phyloP scores from a whole-genome alignment of 2,888 invertebrate species.

The Drosophila affinis region DNA sequence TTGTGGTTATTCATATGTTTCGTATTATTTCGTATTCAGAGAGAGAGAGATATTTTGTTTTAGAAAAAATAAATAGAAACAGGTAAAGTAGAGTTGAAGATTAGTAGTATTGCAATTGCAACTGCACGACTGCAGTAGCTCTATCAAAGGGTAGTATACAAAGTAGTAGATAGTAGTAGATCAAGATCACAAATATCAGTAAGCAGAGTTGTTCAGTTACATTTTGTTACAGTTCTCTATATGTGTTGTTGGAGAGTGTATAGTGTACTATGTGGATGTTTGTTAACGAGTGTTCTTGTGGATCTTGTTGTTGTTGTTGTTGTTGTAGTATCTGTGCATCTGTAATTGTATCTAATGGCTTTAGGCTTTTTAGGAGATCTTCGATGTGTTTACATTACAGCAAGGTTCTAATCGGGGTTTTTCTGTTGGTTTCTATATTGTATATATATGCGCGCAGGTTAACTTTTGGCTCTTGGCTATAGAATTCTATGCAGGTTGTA shows the following conservation, averaged over 20 bases:
- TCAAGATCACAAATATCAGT: slow-evolving; percentile 40
- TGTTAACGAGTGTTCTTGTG: no score
- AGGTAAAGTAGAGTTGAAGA: slow-evolving; percentile 68
- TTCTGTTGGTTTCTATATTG: not conserved
- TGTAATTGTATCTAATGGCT: slow-evolving; percentile 1
- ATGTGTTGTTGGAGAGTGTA: slow-evolving; percentile 21
- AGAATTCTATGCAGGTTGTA: not conserved
- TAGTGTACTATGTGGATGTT: slow-evolving; percentile 25
- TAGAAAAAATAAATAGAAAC: slow-evolving; percentile 63
- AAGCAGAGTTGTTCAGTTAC: slow-evolving; percentile 32
- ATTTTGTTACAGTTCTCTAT: slow-evolving; percentile 13
- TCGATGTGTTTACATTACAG: not conserved
- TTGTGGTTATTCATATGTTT: slow-evolving; percentile 9
- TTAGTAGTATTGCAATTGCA: slow-evolving; percentile 60
- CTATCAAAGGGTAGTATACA: slow-evolving; percentile 36
- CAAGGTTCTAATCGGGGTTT: not conserved
- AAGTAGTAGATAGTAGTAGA: slow-evolving; percentile 31
- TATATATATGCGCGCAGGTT: not conserved
- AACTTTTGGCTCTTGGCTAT: not conserved
- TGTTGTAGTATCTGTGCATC: slow-evolving; percentile 14
- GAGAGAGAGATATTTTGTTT: slow-evolving; percentile 19
- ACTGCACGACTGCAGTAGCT: slow-evolving; percentile 27
- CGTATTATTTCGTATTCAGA: slow-evolving; percentile 20
- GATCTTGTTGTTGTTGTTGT: not conserved
- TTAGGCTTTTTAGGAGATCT: not conserved